A percentile compares a stretch with the other conserved stretches of the same genome.
Evolutionary conservation across 2,888 invertebrate species (phyloP).

Genomic region (Cerceris rybyensis): DNA sequence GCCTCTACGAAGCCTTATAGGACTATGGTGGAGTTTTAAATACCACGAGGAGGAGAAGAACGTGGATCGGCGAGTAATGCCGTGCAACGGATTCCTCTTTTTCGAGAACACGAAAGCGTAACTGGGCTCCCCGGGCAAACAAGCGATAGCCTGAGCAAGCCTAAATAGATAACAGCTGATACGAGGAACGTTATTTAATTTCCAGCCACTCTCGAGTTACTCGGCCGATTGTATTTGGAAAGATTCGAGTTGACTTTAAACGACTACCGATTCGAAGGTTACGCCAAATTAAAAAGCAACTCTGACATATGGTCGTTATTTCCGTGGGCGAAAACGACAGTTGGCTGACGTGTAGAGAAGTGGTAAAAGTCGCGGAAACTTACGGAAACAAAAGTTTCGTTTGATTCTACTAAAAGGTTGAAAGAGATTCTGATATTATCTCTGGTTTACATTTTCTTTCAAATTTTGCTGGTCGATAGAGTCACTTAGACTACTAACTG

Average conservation of each 20-base stretch:
- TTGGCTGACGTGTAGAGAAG: background rate
- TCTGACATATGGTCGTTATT: background rate
- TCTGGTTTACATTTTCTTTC: too few species aligned
- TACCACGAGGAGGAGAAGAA: conserved; percentile 1
- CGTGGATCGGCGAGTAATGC: conserved; percentile 14
- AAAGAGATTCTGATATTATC: too few species aligned
- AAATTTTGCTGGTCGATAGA: too few species aligned
- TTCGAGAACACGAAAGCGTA: conserved; percentile 57
- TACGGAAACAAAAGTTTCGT: too few species aligned
- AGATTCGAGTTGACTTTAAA: conserved; percentile 32
- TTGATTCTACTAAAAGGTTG: too few species aligned
- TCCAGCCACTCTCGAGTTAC: conserved; percentile 43
- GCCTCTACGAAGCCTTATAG: background rate
- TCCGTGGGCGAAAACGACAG: background rate
- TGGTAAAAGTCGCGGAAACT: too few species aligned
- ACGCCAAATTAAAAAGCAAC: conserved; percentile 9
- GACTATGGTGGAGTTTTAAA: conserved; percentile 24
- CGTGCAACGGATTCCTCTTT: conserved; percentile 33
- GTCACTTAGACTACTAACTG: too few species aligned
- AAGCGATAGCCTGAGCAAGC: conserved; percentile 72
- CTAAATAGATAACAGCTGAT: conserved; percentile 75
- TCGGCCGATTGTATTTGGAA: conserved; percentile 22
- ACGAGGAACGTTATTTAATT: conserved; percentile 71
- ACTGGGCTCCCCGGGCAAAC: conserved; percentile 63
- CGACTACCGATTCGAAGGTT: conserved; percentile 35